Conservation (phyloP, 2,113 vertebrate genomes). For the Eolophus roseicapilla region DNA sequence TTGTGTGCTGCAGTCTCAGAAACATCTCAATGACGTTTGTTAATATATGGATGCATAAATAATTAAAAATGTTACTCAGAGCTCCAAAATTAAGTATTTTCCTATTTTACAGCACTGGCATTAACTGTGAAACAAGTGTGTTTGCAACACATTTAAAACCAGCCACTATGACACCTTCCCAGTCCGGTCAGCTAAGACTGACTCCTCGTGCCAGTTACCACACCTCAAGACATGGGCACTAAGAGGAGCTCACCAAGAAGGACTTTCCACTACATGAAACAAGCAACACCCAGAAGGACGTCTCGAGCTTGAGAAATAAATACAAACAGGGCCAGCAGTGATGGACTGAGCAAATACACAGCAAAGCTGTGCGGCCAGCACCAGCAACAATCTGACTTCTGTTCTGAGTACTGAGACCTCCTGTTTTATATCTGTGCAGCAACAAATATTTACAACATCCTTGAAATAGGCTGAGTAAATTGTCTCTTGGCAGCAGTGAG, state of each 20-base stretch:
- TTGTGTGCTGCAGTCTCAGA: background rate
- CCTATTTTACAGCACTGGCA: background rate
- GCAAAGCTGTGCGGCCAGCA: background rate
- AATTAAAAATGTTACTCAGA: background rate
- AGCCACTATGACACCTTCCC: background rate
- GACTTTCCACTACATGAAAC: background rate
- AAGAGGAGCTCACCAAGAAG: background rate
- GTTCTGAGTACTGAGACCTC: conserved; percentile 16
- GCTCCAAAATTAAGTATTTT: background rate
- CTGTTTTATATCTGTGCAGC: conserved; percentile 3
- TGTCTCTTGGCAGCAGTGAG: conserved; percentile 23
- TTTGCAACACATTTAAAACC: background rate
- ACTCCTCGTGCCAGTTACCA: background rate
- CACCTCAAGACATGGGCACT: background rate
- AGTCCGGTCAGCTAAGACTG: background rate
- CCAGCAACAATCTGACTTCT: conserved; percentile 40
- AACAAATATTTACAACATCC: conserved; percentile 63
- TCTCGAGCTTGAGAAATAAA: background rate
- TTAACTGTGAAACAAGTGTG: background rate
- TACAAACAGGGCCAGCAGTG: background rate
- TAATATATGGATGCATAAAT: background rate
- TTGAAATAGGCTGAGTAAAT: conserved; percentile 35
- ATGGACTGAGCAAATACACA: background rate
- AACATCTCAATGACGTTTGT: background rate
- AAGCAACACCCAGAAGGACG: background rate